A percentile compares a stretch with the other conserved stretches of the same genome.
These are phyloP conservation scores for Thereuonema tuberculata DNA, from an alignment of 1,140 invertebrate genomes.

Conservation along the genomic window DNA sequence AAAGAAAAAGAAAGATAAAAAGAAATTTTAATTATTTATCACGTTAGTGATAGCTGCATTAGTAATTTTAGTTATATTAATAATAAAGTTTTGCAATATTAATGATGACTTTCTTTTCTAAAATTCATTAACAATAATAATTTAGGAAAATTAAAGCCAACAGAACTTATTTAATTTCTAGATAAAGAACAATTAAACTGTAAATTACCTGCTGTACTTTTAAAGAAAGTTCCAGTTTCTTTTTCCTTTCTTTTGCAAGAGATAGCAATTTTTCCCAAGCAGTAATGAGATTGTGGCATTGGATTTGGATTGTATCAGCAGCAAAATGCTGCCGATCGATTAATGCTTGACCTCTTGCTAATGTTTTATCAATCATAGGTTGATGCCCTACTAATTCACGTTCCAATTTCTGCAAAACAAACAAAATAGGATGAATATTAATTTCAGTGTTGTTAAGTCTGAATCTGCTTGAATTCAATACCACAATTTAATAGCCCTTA, in stretches of 20 bases:
- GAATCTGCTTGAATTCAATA: too few relatives aligned
- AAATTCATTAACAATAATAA: too few relatives aligned
- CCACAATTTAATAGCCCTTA: too few relatives aligned
- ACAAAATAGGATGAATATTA: neutral
- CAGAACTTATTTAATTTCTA: too few relatives aligned
- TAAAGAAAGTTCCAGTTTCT: conserved; percentile 66
- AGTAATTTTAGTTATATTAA: too few relatives aligned
- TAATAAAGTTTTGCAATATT: neutral
- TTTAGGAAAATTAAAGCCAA: too few relatives aligned
- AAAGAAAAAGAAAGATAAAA: conserved; percentile 46
- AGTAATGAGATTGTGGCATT: conserved; percentile 44
- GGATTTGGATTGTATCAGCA: conserved; percentile 43
- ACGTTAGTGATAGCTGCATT: too few relatives aligned
- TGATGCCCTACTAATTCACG: conserved; percentile 69
- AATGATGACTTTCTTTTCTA: too few relatives aligned
- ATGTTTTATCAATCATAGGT: conserved; percentile 62
- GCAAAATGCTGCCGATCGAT: conserved; percentile 61
- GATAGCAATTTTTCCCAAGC: conserved; percentile 54
- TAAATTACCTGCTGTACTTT: conserved; percentile 57
- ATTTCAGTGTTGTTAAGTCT: too few relatives aligned
- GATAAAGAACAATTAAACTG: too few relatives aligned
- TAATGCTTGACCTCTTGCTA: conserved; percentile 54
- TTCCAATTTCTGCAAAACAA: conserved; percentile 50
- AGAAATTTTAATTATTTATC: neutral
- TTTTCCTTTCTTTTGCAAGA: conserved; percentile 52